Evolutionary conservation across 2,797 vertebrate genomes (phyloP).

Genomic region (Acanthurus leucopareius): DNA sequence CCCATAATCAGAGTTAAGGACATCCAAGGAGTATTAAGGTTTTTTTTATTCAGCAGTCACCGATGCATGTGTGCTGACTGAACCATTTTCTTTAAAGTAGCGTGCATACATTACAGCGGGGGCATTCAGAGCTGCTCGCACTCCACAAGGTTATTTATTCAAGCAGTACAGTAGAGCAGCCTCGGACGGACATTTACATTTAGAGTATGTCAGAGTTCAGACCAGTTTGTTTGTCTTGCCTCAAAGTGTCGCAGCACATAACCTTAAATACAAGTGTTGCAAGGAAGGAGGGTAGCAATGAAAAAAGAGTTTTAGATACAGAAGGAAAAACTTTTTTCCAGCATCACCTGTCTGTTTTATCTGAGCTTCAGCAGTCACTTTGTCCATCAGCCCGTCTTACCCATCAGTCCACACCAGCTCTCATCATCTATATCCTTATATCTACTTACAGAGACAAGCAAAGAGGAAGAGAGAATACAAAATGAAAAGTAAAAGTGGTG

Average conservation of each 20-base stretch:
- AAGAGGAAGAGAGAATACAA: conserved; percentile 20
- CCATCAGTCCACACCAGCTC: conserved; percentile 53
- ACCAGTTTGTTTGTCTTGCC: conserved; percentile 54
- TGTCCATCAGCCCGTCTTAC: conserved; percentile 48
- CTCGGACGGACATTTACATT: conserved; percentile 67
- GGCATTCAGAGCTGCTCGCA: conserved; percentile 24
- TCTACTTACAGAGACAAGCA: conserved; percentile 15
- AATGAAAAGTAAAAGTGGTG: conserved; percentile 22
- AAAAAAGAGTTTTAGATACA: conserved; percentile 1
- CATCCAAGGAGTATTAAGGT: conserved; percentile 50
- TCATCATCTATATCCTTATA: conserved; percentile 51
- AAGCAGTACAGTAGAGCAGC: conserved; percentile 34
- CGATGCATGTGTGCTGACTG: conserved; percentile 69
- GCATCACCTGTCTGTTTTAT: conserved; percentile 30
- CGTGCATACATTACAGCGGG: conserved; percentile 54
- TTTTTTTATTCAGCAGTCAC: conserved; percentile 54
- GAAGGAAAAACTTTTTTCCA: conserved; percentile 20
- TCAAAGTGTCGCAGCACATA: conserved; percentile 18
- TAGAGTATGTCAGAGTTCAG: conserved; percentile 57
- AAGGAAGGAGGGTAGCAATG: not conserved
- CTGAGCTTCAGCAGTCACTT: conserved; percentile 32
- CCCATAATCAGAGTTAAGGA: conserved; percentile 54
- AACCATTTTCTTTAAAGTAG: conserved; percentile 56
- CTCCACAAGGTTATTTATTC: conserved; percentile 64
- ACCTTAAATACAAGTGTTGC: conserved; percentile 9